Evolutionary conservation across 2,888 invertebrate genomes (phyloP).

Genomic region (Zaprionus bogoriensis): DNA sequence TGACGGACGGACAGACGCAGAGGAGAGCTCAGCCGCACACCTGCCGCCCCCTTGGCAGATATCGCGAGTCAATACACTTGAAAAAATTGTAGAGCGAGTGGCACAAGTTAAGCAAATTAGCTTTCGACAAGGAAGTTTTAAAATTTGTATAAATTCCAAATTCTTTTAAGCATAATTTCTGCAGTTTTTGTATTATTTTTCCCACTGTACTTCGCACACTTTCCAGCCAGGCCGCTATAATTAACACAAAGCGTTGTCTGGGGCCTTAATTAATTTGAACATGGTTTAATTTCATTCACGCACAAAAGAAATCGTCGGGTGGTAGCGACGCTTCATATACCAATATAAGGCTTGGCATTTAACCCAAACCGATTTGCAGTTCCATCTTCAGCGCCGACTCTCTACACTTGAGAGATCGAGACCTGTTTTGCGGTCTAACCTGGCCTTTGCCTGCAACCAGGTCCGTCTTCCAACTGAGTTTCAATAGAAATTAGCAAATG

Average conservation of each 20-base stretch:
- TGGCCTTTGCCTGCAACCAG: constrained; percentile 26
- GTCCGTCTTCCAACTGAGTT: constrained; percentile 57
- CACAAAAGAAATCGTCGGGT: constrained; percentile 72
- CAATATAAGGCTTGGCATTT: not conserved
- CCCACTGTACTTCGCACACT: constrained; percentile 72
- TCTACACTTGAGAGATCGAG: constrained; percentile 61
- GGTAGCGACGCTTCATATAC: constrained; percentile 25
- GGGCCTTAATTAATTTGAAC: constrained; percentile 71
- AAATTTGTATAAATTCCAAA: too few species aligned
- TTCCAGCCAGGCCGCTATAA: constrained; percentile 60
- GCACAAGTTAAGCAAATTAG: too few species aligned
- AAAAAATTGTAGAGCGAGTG: not conserved
- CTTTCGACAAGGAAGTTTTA: too few species aligned
- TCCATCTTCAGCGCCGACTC: constrained; percentile 25
- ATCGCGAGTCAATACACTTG: not conserved
- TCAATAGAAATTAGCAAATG: constrained; percentile 80
- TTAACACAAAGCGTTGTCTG: constrained; percentile 45
- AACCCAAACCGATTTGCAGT: constrained; percentile 28
- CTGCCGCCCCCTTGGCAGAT: not conserved
- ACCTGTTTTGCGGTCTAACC: constrained; percentile 64
- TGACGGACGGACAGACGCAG: constrained; percentile 25
- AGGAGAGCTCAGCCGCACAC: not conserved
- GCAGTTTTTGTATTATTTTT: too few species aligned
- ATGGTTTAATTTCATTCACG: constrained; percentile 69
- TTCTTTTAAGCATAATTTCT: too few species aligned